Percentiles rank a stretch among this genome's conserved stretches.
Conservation (phyloP, 2,888 invertebrate genomes). For the Rotaria sp. region DNA sequence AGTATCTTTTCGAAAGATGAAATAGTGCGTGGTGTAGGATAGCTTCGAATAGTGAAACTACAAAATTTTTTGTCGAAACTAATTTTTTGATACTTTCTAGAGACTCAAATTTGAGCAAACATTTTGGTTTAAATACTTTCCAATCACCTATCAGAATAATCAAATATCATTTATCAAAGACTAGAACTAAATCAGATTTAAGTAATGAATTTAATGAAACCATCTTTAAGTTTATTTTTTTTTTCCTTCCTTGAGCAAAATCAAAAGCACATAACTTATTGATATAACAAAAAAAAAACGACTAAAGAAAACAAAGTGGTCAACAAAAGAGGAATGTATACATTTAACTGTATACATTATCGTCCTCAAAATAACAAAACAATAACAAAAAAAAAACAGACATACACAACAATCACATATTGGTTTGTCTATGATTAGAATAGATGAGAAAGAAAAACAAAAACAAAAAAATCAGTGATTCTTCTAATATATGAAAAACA, state of each 20-base stretch:
- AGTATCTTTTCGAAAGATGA: no score
- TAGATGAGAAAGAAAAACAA: background rate
- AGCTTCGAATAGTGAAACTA: no score
- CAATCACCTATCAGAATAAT: no score
- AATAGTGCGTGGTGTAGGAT: no score
- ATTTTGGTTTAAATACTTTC: no score
- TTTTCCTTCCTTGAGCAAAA: background rate
- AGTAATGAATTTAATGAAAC: background rate
- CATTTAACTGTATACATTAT: background rate
- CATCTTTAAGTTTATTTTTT: background rate
- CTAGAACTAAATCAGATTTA: no score
- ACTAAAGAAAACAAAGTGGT: background rate
- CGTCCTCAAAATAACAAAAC: background rate
- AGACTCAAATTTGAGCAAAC: no score
- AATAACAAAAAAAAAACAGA: background rate
- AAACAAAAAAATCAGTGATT: background rate
- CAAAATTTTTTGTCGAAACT: no score
- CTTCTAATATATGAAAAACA: no score
- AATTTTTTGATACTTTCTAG: no score
- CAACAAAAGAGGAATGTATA: background rate
- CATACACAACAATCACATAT: background rate
- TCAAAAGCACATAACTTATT: background rate
- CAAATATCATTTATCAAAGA: no score
- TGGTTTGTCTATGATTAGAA: conserved; percentile 1
- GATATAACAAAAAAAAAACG: conserved; percentile 3